These are phyloP conservation scores for Anas acuta DNA, from an alignment of 2,797 vertebrate species.

Conservation along the genomic window DNA sequence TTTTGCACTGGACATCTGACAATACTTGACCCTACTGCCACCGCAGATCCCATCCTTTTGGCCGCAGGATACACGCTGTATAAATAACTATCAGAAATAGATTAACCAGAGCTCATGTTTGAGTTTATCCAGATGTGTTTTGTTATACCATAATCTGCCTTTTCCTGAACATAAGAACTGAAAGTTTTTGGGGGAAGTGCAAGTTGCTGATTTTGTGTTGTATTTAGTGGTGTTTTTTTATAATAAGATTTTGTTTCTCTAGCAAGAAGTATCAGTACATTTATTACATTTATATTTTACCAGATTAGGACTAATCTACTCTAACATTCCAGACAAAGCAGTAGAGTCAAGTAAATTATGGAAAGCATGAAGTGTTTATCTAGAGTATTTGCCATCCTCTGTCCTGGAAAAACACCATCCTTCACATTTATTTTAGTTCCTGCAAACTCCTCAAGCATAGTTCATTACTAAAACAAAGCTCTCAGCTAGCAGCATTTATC, in stretches of 20 bases:
- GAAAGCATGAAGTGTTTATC: neutral
- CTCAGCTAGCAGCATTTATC: neutral
- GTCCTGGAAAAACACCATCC: neutral
- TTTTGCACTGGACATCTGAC: neutral
- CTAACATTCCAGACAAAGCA: neutral
- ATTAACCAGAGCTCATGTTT: neutral
- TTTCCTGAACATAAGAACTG: neutral
- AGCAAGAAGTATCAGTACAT: neutral
- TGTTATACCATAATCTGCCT: neutral
- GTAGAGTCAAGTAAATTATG: neutral
- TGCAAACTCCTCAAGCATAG: neutral
- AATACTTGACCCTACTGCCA: neutral
- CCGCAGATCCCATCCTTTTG: neutral
- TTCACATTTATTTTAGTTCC: neutral
- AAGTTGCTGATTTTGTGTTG: neutral
- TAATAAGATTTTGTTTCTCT: neutral
- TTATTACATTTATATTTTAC: neutral
- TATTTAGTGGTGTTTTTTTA: neutral
- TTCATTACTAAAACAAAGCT: neutral
- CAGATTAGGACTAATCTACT: neutral
- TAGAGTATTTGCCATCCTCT: neutral
- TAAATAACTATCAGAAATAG: neutral
- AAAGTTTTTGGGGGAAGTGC: neutral
- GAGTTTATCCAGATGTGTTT: neutral
- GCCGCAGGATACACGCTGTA: too few relatives aligned